Evolutionary conservation across 2,888 invertebrate genomes (phyloP).

Genomic region (Odontocerum albicorne): DNA sequence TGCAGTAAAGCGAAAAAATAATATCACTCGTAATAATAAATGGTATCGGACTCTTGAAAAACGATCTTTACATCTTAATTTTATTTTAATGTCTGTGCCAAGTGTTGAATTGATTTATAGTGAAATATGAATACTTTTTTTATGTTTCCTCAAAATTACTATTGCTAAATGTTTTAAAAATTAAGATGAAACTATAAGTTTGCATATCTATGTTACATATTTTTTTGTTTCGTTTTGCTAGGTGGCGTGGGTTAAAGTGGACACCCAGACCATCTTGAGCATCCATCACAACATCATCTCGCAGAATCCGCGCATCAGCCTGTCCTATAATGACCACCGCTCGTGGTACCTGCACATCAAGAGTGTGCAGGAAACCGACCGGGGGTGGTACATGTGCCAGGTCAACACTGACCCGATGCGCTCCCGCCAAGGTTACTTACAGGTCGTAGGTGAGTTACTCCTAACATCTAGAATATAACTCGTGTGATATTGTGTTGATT

Average conservation of each 20-base stretch:
- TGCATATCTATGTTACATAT: not conserved
- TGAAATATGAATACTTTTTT: no score
- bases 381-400: constrained; percentile 93
- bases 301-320: constrained; percentile 84
- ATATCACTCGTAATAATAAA: no score
- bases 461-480: no score
- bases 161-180: no score
- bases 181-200: no score
- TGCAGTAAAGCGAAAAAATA: no score
- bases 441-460: constrained; percentile 88
- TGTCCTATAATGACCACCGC: constrained; percentile 86
- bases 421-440: constrained; percentile 84
- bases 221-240: constrained; percentile 43
- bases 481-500: no score
- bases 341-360: constrained; percentile 91
- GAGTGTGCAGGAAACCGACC: constrained; percentile 82
- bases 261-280: constrained; percentile 89
- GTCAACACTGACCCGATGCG: constrained; percentile 95
- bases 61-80: no score
- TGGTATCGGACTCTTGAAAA: no score
- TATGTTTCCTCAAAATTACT: no score
- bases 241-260: constrained; percentile 93
- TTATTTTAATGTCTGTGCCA: no score
- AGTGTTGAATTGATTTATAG: no score
- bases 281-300: constrained; percentile 92